Evolutionary conservation across 2,888 invertebrate species (phyloP), one percentile per base, ranked within the genome.

Genomic region (Macrophya alboannulata): DNA sequence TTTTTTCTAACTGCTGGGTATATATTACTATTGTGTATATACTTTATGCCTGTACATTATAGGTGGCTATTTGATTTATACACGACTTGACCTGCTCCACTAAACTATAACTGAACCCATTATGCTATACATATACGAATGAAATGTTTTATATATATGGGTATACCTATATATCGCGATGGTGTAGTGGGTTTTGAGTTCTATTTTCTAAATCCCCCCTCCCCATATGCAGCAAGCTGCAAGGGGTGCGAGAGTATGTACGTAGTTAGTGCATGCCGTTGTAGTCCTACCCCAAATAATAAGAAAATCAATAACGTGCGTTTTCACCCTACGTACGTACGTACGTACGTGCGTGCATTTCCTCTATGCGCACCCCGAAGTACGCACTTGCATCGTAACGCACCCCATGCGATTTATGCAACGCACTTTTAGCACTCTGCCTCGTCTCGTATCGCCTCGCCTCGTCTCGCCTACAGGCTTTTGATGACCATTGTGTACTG

Each of bases 271-370:
- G 88, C 88, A 88, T 71, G 71, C 86, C 86, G 88, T 87, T 88
- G 89, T 89, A 89, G 89, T 89, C 89, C 90, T 91, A 91, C 91
- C 91, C 90, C 87, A 91, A 91, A 91, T 89, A 89, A 87, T 82
- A 84, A 82, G 85, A 87, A 89, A 90, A 91, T 91, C 91, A 90
- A 31, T 84, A 51, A 68, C 48, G 31, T 48, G 45, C 21, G 45
- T 21, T 43, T n/a, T n/a, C 45, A n/a, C 71, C 72, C 72, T 40
- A n/a, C 9, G 12, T 4, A 25, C n/a, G 17, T n/a, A 62, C 21
- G n/a, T n/a, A n/a, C n/a, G 8, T 31, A 51, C 77, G 43, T 21
- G 6, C n/a, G n/a, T 83, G 83, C 68, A 83, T 83, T 83, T 83
- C 83, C 68, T 71, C 31, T n/a, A 8, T 6, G 37, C 65, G 48